Conservation (phyloP, 2,797 vertebrate species). For the Gymnothorax reevesii region DNA sequence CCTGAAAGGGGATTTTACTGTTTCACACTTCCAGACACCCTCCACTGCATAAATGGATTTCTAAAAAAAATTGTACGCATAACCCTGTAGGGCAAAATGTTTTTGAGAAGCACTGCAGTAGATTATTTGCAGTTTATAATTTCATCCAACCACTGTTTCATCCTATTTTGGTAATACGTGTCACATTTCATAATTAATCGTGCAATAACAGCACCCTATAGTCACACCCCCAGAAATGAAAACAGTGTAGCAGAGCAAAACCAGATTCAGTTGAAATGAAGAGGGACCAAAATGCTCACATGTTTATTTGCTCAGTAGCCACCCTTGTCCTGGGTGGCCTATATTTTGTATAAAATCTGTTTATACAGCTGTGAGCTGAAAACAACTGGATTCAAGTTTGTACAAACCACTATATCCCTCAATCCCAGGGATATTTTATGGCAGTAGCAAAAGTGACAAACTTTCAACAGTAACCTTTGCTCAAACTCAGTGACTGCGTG, state of each 20-base stretch:
- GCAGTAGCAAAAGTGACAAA: conserved; percentile 1
- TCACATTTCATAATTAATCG: too few species aligned
- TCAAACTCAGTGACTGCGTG: neutral
- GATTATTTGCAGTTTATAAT: too few species aligned
- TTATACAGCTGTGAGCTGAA: neutral
- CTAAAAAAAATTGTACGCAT: too few species aligned
- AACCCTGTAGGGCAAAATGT: too few species aligned
- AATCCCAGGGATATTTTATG: neutral
- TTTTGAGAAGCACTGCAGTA: too few species aligned
- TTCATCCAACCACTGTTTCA: too few species aligned
- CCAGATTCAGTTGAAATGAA: neutral
- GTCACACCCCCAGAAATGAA: too few species aligned
- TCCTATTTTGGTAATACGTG: too few species aligned
- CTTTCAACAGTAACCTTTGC: neutral
- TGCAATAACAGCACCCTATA: too few species aligned
- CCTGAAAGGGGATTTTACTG: too few species aligned
- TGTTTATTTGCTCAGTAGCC: neutral
- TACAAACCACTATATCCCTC: neutral
- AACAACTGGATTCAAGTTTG: neutral
- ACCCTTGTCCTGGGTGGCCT: neutral
- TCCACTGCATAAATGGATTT: too few species aligned
- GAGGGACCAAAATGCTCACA: neutral
- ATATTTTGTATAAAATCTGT: neutral
- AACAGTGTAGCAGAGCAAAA: neutral
- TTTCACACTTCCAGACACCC: too few species aligned